Evolutionary conservation across 2,797 vertebrate species (phyloP).

Genomic region (Esox masquinongy): DNA sequence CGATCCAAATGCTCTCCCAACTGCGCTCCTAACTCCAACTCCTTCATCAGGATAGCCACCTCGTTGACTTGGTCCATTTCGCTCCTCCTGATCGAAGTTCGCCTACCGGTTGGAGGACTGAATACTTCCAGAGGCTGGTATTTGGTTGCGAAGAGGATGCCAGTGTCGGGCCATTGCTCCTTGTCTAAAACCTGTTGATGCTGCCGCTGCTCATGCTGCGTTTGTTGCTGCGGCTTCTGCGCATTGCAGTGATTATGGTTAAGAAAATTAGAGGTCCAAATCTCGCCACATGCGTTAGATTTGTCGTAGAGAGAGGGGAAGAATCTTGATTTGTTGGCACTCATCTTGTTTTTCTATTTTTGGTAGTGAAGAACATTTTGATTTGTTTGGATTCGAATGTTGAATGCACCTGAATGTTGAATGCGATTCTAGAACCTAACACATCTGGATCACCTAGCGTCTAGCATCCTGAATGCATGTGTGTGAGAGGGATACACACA

Average conservation of each 20-base stretch:
- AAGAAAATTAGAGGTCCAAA: slow-evolving; percentile 24
- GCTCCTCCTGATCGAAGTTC: slow-evolving; percentile 10
- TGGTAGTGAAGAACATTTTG: neutral
- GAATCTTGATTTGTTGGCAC: slow-evolving; percentile 6
- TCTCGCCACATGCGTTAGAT: slow-evolving; percentile 12
- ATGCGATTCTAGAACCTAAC: neutral
- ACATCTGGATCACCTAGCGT: no score
- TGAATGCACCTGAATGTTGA: slow-evolving; percentile 9
- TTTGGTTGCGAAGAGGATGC: neutral
- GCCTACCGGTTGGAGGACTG: slow-evolving; percentile 9
- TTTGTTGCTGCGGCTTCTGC: no score
- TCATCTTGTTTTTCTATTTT: slow-evolving; percentile 6
- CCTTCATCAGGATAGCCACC: slow-evolving; percentile 48
- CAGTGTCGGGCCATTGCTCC: slow-evolving; percentile 5
- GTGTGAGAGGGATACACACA: no score
- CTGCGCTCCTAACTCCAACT: slow-evolving; percentile 42
- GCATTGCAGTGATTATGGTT: neutral
- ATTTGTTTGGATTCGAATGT: slow-evolving; percentile 10
- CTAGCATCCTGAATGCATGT: no score
- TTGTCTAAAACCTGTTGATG: neutral
- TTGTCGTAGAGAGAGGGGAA: slow-evolving; percentile 35
- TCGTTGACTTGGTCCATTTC: slow-evolving; percentile 47
- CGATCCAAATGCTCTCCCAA: slow-evolving; percentile 25
- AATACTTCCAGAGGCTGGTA: slow-evolving; percentile 53
- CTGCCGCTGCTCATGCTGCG: neutral